Evolutionary conservation across 2,113 vertebrate species (phyloP), one percentile per base, ranked within the genome.

Genomic region (Sterrhoptilus dennistouni): DNA sequence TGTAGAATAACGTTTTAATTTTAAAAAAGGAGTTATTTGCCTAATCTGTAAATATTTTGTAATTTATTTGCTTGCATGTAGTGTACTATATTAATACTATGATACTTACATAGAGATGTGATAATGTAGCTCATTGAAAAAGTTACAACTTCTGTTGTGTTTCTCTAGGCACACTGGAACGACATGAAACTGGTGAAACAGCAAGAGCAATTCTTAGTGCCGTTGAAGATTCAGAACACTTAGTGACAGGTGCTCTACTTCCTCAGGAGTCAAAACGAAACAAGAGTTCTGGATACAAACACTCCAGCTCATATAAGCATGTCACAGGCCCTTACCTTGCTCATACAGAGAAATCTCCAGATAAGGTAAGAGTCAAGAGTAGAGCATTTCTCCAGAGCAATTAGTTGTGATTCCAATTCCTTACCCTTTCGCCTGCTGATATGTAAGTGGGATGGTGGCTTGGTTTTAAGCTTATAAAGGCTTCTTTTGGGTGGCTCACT

Each of bases 131-230:
- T 79, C 22, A 22, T 45, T 64, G 38, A n/a, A 66, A 69, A 74
- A 54, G 42, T 28, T n/a, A 29, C 9, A 7, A 0, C 4, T 87
- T 71, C 54, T 54, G 8, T 38, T 66, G 49, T 76, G 10, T 96
- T 97, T 95, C 65, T 76, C 17, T 61, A 98, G 98, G 98, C 57
- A 97, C 97, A 1, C 91, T 98, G 79, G 98, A 98, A 89, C 93
- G 98, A 23, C 94, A 98, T 9, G 98, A 98, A 87, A 98, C 96
- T 1, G 98, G 98, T 84, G 98, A 98, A 57, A 97, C 95, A 54
- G 98, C 98, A 63, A 98, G 95, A 87, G 97, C 97, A 31, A 98
- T 98, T 94, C 97, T 98, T 44, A 45, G 76, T 83, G 95, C 95
- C n/a, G 91, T 96, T 85, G 97, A 98, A 40, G 97, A 97, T 23